Percentiles rank a stretch among this genome's conserved stretches.
These are phyloP conservation scores for Schizothorax lantsangensis DNA, from an alignment of 2,797 vertebrate species.

Conservation along the genomic window DNA sequence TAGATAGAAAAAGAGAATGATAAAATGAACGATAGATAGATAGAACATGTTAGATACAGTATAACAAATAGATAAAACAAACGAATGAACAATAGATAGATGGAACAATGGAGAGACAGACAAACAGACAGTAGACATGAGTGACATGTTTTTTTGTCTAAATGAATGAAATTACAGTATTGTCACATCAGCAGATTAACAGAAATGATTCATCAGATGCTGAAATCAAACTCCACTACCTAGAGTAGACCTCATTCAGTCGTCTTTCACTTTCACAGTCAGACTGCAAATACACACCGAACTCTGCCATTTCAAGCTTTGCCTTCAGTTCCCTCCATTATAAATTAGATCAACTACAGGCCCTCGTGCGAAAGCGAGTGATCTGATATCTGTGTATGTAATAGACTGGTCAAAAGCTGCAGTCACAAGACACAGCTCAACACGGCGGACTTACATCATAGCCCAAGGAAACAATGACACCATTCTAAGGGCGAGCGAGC, in stretches of 20 bases:
- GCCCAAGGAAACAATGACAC: conserved; percentile 71
- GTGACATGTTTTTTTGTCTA: too few species aligned
- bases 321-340: background rate
- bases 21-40: too few species aligned
- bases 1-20: too few species aligned
- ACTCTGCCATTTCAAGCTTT: background rate
- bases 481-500: conserved; percentile 65
- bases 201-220: background rate
- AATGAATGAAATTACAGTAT: background rate
- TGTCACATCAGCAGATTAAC: background rate
- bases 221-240: background rate
- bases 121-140: background rate
- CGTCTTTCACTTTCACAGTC: background rate
- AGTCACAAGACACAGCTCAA: conserved; percentile 77
- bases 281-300: background rate
- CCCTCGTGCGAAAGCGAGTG: background rate
- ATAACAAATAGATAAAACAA: too few species aligned
- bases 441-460: conserved; percentile 62
- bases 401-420: conserved; percentile 44
- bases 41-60: too few species aligned
- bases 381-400: conserved; percentile 15
- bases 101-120: background rate
- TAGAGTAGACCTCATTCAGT: background rate
- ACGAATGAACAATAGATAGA: too few species aligned
- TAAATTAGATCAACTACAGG: background rate